Conservation (phyloP, 2,888 invertebrate genomes). For the Drosophila mettleri region DNA sequence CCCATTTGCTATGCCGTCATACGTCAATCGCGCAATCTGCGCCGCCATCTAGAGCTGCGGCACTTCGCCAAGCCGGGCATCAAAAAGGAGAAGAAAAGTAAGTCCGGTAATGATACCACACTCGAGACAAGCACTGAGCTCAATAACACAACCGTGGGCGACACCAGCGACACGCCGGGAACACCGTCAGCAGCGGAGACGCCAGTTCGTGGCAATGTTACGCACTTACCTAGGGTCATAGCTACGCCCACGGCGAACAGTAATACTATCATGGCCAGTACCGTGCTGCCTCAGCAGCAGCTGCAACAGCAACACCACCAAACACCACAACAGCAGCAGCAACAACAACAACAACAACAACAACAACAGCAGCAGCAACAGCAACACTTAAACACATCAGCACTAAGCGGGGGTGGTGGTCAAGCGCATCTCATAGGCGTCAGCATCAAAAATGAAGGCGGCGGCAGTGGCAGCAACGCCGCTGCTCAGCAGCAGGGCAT, state of each 20-base stretch:
- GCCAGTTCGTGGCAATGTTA: constrained; percentile 34
- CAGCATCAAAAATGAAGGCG: constrained; percentile 61
- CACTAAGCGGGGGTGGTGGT: constrained; percentile 61
- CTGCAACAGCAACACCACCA: constrained; percentile 58
- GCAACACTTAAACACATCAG: constrained; percentile 65
- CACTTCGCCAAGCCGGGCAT: constrained; percentile 85
- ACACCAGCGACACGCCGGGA: constrained; percentile 49
- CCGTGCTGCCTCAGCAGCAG: constrained; percentile 68
- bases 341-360: constrained; percentile 46
- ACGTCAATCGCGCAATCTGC: constrained; percentile 87
- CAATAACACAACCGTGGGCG: constrained; percentile 60
- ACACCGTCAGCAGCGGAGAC: constrained; percentile 42
- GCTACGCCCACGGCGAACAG: constrained; percentile 46
- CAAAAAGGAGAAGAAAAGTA: constrained; percentile 85
- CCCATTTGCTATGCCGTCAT: constrained; percentile 87
- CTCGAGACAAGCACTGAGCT: constrained; percentile 63
- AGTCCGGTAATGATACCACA: constrained; percentile 75
- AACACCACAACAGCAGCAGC: constrained; percentile 51
- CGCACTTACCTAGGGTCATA: constrained; percentile 57
- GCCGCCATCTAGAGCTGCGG: constrained; percentile 86
- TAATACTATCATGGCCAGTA: constrained; percentile 63
- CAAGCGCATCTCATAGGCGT: constrained; percentile 67
- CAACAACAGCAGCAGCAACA: constrained; percentile 57
- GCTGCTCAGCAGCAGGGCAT: constrained; percentile 63
- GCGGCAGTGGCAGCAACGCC: constrained; percentile 34